These are phyloP conservation scores for Betta splendens DNA, from an alignment of 2,797 vertebrate genomes.

Conservation along the genomic window DNA sequence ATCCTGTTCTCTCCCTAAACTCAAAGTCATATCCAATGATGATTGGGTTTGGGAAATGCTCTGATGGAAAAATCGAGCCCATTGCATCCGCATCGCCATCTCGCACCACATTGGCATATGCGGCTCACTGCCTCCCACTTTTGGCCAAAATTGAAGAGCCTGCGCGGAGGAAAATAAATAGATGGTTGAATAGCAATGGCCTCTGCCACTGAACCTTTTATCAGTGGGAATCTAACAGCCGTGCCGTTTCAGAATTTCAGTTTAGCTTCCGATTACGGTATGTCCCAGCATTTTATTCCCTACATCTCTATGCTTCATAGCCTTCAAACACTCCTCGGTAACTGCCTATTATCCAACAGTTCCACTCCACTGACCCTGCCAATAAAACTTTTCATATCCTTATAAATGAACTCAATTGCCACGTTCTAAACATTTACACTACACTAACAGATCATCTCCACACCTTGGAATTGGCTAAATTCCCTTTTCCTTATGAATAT, in stretches of 20 bases:
- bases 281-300: constrained; percentile 98
- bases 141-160: constrained; percentile 87
- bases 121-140: constrained; percentile 85
- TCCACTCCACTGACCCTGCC: constrained; percentile 99
- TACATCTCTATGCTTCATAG: constrained; percentile 98
- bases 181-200: constrained; percentile 85
- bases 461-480: constrained; percentile 99
- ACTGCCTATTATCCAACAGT: constrained; percentile 99
- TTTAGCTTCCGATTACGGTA: constrained; percentile 99
- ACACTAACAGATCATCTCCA: constrained; percentile 99
- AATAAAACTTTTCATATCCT: constrained; percentile 99
- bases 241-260: constrained; percentile 90
- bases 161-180: constrained; percentile 86
- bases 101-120: constrained; percentile 83
- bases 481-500: constrained; percentile 99
- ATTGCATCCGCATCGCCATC: constrained; percentile 84
- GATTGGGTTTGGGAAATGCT: constrained; percentile 81
- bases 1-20: constrained; percentile 80
- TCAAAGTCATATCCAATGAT: constrained; percentile 84
- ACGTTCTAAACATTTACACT: constrained; percentile 99
- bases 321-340: constrained; percentile 98
- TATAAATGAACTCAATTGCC: constrained; percentile 99
- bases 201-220: constrained; percentile 85
- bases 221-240: constrained; percentile 88
- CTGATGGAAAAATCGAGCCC: constrained; percentile 81